Evolutionary conservation across 1,140 invertebrate genomes (phyloP), one percentile per base, ranked within the genome.

Genomic region (Drosophila obscura): DNA sequence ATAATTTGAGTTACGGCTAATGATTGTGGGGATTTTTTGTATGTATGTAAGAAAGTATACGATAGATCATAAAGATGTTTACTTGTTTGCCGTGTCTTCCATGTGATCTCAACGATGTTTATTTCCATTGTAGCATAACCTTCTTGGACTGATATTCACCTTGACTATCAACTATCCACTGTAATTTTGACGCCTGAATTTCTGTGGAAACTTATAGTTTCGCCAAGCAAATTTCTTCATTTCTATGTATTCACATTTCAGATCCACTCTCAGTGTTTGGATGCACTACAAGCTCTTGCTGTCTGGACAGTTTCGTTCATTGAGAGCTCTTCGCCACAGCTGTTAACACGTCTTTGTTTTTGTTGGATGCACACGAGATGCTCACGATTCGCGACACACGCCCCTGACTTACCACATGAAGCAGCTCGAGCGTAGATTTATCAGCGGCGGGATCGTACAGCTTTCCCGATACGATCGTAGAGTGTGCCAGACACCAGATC

Each of bases 401-500:
- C 31, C 31, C 31, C 57, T 35, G 16, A 88, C 90, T 91, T 78
- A 91, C 90, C 89, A 91, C 84, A 87, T 91, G 90, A 50, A 91
- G 67, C 55, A 91, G 73, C 61, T 91, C 84, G 52, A 91, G 82
- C 50, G 90, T 91, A 51, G 90, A 87, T 48, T 89, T 75, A 77
- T 91, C 90, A 44, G 80, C 72, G 59, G 48, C 77, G 43, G 83
- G 83, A 71, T 84, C 82, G 64, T 76, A 73, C 41, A 73, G 24
- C 51, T 77, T 85, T 35, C 67, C 77, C 51, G 89, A 66, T n/a
- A 81, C 63, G 55, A 83, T 44, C 41, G 73, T 52, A 31, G 84
- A 75, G 65, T 80, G 84, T 22, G 76, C 78, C 31, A 91, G 73
- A 50, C 89, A 82, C 75, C 90, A 75, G 59, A 91, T 83, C 51